Base-by-base conservation (phyloP, 37 sponge, comb jelly and placozoan genomes). In the Aphrocallistes beatrix region DNA sequence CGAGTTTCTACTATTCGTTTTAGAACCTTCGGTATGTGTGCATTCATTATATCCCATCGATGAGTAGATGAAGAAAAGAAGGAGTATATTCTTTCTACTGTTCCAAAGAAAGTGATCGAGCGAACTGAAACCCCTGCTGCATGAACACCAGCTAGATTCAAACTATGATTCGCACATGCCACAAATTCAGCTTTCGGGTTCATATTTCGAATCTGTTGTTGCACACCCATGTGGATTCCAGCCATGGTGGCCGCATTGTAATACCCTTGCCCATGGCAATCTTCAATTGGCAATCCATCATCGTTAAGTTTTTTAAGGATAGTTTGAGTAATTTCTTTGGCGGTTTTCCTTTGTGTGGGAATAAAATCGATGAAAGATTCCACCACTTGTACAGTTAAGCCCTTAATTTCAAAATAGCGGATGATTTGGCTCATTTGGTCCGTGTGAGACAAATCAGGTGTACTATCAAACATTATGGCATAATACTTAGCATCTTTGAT, bases 51-150 rank as follows among this genome's bases (percentile, higher is more conserved):
- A 28, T 60, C 75, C 25, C 75, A 60, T 60, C 75, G 34, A 60
- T 60, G 75, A 60, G 75, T 60, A 60, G 75, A 60, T 60, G 75
- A 60, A 60, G 45, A 60, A 60, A 60, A 60, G 75, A 21, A 60
- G 10, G 75, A 19, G 21, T 60, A 60, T 6, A 60, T 30, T 60
- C 75, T 60, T 60, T 60, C 34, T 60, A 60, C 75, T 60, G 75
- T 60, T 13, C 75, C 75, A 60, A 60, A 60, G 75, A 60, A 28
- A 32, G 75, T 60, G 34, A 30, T 60, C 34, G 75, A 60, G 75
- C 75, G 10, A 19, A 60, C 75, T 8, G 75, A 32, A 60, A 60
- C 75, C n/a, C 75, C 75, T 60, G 75, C 75, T 60, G 75, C 75
- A 60, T 60, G 75, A 60, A 60, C 75, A 60, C 34, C 32, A 60